Evolutionary conservation across 1,140 invertebrate species (phyloP), one percentile per base, ranked within the genome.

Genomic region (Geopemphigus sp.): DNA sequence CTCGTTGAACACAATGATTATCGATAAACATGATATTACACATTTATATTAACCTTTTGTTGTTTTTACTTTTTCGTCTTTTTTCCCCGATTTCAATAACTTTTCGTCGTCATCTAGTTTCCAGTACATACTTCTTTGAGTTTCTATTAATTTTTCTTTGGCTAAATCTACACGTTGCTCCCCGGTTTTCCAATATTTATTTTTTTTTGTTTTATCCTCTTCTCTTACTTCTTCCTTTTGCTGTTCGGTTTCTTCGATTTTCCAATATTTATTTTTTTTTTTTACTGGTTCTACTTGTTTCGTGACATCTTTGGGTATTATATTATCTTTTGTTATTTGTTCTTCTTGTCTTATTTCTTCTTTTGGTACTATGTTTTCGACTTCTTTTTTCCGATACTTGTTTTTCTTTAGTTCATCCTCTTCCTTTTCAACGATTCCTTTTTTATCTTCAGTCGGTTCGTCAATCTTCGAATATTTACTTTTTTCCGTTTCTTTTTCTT

Each of bases 201-300:
- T 72, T 68, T 59, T 47, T 80, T 45, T 50, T 10, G 50, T 50
- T 70, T 73, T 61, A 82, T 81, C 76, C 73, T 81, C 80, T 26
- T 83, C 73, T 81, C 80, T 57, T 59, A 26, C 47, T 80, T 80
- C 81, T 19, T 81, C 76, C n/a, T 39, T 81, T n/a, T 22, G 45
- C 61, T 72, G 39, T 39, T 78, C 32, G n/a, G 24, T 54, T 80
- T 80, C 80, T 63, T 81, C 81, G 29, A n/a, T 32, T 45, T 39
- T 72, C 57, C 57, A 59, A 5, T 76, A 59, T 39, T 76, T 76
- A 39, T 76, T 61, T 8, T 76, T 76, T 57, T 76, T 59, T 3
- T 12, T 47, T 39, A 1, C 22, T 68, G 81, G 73, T 82, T 80
- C 80, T 81, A 80, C 74, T n/a, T 82, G 59, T 82, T 78, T 66